Percentiles rank a stretch among this genome's conserved stretches.
Evolutionary conservation across 2,888 invertebrate species (phyloP).

Genomic region (Cantharis flavilabris): DNA sequence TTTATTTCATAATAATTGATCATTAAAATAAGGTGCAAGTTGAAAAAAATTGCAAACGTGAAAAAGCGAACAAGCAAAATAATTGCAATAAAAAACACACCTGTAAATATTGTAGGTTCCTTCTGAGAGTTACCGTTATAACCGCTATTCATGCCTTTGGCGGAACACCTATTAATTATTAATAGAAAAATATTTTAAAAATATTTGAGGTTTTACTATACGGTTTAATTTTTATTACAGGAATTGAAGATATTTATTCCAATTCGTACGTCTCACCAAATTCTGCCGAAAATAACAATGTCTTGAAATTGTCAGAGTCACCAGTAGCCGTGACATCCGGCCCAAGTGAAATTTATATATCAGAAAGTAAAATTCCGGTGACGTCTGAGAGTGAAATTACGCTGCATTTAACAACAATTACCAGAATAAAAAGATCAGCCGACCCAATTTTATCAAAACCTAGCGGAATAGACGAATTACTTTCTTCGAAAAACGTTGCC

Average conservation of each 20-base stretch:
- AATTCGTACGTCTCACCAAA: constrained; percentile 75
- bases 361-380: constrained; percentile 29
- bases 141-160: constrained; percentile 4
- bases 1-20: not conserved
- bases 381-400: constrained; percentile 47
- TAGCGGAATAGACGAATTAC: constrained; percentile 55
- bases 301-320: constrained; percentile 11
- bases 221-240: constrained; percentile 7
- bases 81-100: not conserved
- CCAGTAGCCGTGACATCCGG: constrained; percentile 40
- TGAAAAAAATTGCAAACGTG: not conserved
- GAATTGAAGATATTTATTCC: constrained; percentile 59
- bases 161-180: not conserved
- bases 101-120: not conserved
- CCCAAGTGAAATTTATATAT: constrained; percentile 38
- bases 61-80: not conserved
- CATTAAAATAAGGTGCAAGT: not conserved
- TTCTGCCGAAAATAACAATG: constrained; percentile 54
- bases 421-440: constrained; percentile 55
- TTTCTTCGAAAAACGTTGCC: constrained; percentile 62
- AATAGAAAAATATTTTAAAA: not conserved
- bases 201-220: not conserved
- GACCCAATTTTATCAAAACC: constrained; percentile 63
- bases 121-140: constrained; percentile 7
- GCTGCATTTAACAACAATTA: constrained; percentile 45